Percentiles rank a stretch among this genome's conserved stretches.
These are phyloP conservation scores for Sylvicola fuscatus DNA, from an alignment of 2,888 invertebrate species.

Conservation along the genomic window DNA sequence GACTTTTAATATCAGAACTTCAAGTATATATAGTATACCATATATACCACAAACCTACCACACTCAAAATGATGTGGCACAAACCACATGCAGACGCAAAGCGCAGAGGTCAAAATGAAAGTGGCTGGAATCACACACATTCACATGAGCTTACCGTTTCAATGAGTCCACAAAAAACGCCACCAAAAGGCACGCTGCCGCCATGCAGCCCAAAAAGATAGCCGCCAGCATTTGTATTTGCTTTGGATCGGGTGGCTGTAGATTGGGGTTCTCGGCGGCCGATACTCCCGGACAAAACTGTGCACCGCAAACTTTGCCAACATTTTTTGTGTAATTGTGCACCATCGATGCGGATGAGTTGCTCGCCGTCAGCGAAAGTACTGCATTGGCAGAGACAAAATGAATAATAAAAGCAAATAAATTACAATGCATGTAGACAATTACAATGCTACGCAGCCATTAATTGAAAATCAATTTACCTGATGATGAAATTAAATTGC, in stretches of 20 bases:
- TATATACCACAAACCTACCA: too few species aligned
- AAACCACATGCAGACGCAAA: too few species aligned
- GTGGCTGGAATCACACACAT: too few species aligned
- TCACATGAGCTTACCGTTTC: constrained; percentile 32
- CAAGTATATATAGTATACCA: too few species aligned
- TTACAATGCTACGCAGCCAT: too few species aligned
- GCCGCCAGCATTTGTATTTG: constrained; percentile 63
- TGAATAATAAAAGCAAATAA: too few species aligned
- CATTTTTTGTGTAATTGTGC: constrained; percentile 19
- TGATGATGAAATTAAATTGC: constrained; percentile 74
- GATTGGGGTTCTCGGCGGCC: constrained; percentile 37
- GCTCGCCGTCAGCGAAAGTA: constrained; percentile 6
- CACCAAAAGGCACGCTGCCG: constrained; percentile 50
- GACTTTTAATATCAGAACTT: too few species aligned
- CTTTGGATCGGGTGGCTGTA: constrained; percentile 45
- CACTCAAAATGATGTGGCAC: too few species aligned
- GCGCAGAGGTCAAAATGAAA: too few species aligned
- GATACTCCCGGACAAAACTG: constrained; percentile 45
- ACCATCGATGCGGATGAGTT: constrained; percentile 6
- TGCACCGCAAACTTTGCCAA: constrained; percentile 45
- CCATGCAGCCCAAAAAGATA: constrained; percentile 64
- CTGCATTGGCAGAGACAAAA: constrained; percentile 1
- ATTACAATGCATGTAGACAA: too few species aligned
- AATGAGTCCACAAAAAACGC: constrained; percentile 63
- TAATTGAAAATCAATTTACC: too few species aligned